Evolutionary conservation across 2,113 vertebrate genomes (phyloP).

Genomic region (Campylomormyrus tamandua): DNA sequence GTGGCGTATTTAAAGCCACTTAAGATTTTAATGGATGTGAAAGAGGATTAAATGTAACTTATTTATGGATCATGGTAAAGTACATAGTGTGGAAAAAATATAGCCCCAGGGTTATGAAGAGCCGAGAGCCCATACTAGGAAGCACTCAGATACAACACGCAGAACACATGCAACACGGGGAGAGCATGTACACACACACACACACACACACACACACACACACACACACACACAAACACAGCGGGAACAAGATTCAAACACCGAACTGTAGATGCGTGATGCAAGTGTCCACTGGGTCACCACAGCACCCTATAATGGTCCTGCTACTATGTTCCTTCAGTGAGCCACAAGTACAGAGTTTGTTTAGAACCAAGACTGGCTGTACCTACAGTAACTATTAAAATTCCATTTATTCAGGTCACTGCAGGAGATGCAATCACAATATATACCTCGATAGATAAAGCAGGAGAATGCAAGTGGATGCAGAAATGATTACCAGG

Average conservation of each 20-base stretch:
- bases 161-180: background rate
- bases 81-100: background rate
- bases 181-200: too few relatives aligned
- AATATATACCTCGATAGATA: background rate
- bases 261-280: background rate
- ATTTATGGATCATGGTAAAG: background rate
- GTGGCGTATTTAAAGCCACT: background rate
- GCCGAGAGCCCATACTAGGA: background rate
- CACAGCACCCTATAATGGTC: background rate
- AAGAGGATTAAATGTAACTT: background rate
- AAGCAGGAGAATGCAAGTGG: background rate
- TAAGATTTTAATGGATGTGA: background rate
- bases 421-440: background rate
- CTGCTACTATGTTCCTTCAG: background rate
- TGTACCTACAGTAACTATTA: constrained; percentile 13
- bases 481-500: background rate
- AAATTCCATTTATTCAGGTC: background rate
- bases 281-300: background rate
- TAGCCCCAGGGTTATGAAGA: background rate
- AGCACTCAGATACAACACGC: background rate
- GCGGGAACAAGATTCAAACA: background rate
- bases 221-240: background rate
- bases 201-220: background rate
- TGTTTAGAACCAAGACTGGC: background rate
- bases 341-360: background rate